Evolutionary conservation across 1,140 invertebrate genomes (phyloP).

Genomic region (Penaeus japonicus): DNA sequence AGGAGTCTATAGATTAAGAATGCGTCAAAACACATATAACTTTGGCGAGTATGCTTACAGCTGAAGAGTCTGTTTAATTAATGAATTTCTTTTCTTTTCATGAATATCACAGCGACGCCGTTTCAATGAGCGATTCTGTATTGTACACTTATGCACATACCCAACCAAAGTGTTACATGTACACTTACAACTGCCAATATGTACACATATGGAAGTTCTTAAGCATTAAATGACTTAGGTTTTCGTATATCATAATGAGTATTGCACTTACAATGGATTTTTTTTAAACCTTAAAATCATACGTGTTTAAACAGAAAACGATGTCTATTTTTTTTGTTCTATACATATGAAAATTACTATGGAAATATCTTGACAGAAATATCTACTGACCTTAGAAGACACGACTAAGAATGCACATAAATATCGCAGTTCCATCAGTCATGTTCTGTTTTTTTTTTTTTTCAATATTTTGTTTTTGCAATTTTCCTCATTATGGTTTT

Average conservation of each 20-base stretch:
- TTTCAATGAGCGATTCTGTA: neutral
- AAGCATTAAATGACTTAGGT: too few species aligned
- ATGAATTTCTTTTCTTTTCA: too few species aligned
- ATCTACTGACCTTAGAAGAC: constrained; percentile 11
- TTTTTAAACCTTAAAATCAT: neutral
- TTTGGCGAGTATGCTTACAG: neutral
- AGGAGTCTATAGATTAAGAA: neutral
- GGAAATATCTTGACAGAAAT: constrained; percentile 8
- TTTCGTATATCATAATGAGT: too few species aligned
- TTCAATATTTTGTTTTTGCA: neutral
- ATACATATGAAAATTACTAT: neutral
- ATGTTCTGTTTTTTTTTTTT: neutral
- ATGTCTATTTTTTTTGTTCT: neutral
- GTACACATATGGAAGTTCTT: neutral
- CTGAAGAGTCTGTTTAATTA: neutral
- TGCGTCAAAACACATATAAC: neutral
- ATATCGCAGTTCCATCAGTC: neutral
- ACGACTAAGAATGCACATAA: neutral
- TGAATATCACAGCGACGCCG: constrained; percentile 10
- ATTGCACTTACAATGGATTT: too few species aligned
- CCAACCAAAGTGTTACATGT: neutral
- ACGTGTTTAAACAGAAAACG: neutral
- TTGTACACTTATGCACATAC: neutral
- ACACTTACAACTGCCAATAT: neutral
- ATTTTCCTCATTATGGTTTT: too few species aligned